These are phyloP conservation scores for Prietella phreatophila DNA, from an alignment of 2,113 vertebrate species.

Conservation along the genomic window DNA sequence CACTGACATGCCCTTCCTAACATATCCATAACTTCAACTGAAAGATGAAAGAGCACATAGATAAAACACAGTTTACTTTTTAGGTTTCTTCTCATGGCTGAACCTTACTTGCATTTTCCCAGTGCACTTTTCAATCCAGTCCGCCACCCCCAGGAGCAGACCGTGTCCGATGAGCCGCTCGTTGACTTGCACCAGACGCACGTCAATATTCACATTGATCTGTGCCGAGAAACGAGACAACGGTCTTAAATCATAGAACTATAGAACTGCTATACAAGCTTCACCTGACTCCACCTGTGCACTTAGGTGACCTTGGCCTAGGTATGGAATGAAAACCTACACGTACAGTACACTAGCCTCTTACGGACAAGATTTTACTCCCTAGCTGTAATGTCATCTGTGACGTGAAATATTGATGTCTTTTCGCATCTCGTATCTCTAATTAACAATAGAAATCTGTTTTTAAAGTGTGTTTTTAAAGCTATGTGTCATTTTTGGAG, in stretches of 20 bases:
- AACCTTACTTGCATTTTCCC: constrained; percentile 70
- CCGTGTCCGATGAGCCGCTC: constrained; percentile 69
- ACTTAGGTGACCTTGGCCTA: neutral
- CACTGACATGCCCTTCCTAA: neutral
- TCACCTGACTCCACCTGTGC: neutral
- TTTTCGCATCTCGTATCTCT: no score
- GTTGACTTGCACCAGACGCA: constrained; percentile 73
- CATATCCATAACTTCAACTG: neutral
- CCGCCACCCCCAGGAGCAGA: constrained; percentile 68
- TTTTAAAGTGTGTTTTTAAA: no score
- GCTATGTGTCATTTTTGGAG: no score
- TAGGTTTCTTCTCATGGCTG: neutral
- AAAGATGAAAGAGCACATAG: neutral
- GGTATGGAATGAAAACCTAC: neutral
- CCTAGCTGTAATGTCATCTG: neutral
- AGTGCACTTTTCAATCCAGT: constrained; percentile 71
- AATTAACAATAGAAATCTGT: no score
- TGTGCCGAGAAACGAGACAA: constrained; percentile 45
- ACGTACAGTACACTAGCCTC: neutral
- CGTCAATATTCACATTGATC: constrained; percentile 73
- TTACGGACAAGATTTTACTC: neutral
- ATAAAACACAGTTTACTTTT: neutral
- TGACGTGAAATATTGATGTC: no score
- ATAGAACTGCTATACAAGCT: neutral
- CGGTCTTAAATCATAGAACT: neutral